Base-by-base conservation (phyloP, 2,797 vertebrate genomes). In the Avahi laniger region DNA sequence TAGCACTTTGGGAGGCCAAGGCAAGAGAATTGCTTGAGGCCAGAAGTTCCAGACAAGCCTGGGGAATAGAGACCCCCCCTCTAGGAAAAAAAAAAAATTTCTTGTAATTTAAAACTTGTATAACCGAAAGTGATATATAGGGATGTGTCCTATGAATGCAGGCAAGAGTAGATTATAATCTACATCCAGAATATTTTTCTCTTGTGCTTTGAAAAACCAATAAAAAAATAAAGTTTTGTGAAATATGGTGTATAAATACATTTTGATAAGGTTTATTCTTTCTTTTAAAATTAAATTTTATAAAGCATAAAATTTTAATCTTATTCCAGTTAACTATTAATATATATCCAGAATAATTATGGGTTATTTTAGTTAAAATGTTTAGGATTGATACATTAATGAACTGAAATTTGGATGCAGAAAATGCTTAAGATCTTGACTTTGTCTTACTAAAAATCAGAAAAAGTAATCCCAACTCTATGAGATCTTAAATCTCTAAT, bases 301-400 rank as follows among this genome's bases (percentile, higher is more conserved):
- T 87, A 86, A 80, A 38, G 80, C 8, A 63, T 78, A 65, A 87
- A 72, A 73, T 59, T 70, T 76, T 78, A 86, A 79, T 85, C 30
- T 13, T 93, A 75, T 17, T 93, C n/a, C 11, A 90, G n/a, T n/a
- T 78, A 90, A 85, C n/a, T 43, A 75, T 61, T 79, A 82, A 93
- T 72, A 91, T 92, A 75, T 78, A 85, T 26, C 24, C 20, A 63
- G n/a, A 69, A 93, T 80, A 17, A 84, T 87, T 75, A 67, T 14
- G 18, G 28, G 17, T 96, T 79, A 61, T 80, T 89, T 95, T 84
- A 87, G 33, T 80, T 87, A 30, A 72, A 92, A 84, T 82, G 18
- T 38, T 91, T 89, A 93, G 33, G 59, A 73, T 70, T 85, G n/a
- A 79, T 61, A 11, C 38, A 82, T 80, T 57, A 78, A 69, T 38